Conservation (phyloP, 2,797 vertebrate species). For the Phylloscopus collybita region DNA sequence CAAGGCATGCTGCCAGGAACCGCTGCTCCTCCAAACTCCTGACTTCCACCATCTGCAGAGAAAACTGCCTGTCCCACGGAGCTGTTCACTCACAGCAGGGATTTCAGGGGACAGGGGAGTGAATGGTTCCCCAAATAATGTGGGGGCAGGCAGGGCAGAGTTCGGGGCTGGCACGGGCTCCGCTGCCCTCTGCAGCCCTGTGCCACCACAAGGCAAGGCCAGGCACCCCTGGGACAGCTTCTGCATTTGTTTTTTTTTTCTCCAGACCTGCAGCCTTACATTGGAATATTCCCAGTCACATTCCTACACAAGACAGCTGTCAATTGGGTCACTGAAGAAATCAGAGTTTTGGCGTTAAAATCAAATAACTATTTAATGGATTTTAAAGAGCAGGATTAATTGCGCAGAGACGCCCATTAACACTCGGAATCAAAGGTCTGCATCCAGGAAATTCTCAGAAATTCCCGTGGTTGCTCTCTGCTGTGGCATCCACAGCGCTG, state of each 20-base stretch:
- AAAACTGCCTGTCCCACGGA: too few relatives aligned
- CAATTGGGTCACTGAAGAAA: background rate
- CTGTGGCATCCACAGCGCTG: rapidly evolving
- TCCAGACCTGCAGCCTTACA: background rate
- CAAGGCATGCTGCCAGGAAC: too few relatives aligned
- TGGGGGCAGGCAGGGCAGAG: too few relatives aligned
- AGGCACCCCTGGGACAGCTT: rapidly evolving
- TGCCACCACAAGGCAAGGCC: background rate
- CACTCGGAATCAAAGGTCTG: background rate
- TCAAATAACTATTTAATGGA: background rate
- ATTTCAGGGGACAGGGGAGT: too few relatives aligned
- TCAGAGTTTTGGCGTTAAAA: background rate
- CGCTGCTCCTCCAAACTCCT: too few relatives aligned
- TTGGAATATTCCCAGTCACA: background rate
- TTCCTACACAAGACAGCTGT: background rate
- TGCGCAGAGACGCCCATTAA: background rate
- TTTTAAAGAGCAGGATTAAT: background rate
- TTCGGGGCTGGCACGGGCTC: rapidly evolving
- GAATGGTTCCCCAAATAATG: too few relatives aligned
- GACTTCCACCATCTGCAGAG: too few relatives aligned
- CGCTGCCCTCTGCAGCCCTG: background rate
- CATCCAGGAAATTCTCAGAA: rapidly evolving
- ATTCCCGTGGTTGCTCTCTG: rapidly evolving
- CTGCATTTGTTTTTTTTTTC: background rate
- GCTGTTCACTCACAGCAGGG: too few relatives aligned